Percentiles rank a stretch among this genome's conserved stretches.
Evolutionary conservation across 2,888 invertebrate genomes (phyloP).

Genomic region (Brenthis daphne): DNA sequence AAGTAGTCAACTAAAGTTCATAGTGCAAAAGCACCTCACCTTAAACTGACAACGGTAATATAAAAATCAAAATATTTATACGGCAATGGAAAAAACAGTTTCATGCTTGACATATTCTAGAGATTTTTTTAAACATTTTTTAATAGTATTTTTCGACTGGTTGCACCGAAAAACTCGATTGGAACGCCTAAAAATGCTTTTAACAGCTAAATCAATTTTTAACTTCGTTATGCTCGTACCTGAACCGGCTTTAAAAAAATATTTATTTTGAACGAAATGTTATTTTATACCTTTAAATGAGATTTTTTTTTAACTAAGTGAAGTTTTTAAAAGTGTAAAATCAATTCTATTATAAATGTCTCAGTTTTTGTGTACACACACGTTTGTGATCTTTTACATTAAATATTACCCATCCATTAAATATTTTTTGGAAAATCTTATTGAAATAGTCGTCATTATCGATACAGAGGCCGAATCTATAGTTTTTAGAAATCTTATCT

Average conservation of each 20-base stretch:
- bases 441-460: too few relatives aligned
- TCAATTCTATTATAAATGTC: too few relatives aligned
- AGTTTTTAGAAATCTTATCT: too few relatives aligned
- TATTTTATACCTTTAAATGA: too few relatives aligned
- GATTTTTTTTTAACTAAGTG: too few relatives aligned
- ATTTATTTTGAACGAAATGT: background rate
- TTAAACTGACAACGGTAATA: background rate
- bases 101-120: constrained; percentile 5
- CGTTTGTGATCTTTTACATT: too few relatives aligned
- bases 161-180: constrained; percentile 25
- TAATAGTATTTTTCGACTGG: constrained; percentile 26
- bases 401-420: too few relatives aligned
- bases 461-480: too few relatives aligned
- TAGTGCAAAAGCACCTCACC: background rate
- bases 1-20: too few relatives aligned
- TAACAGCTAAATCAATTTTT: constrained; percentile 34
- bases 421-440: too few relatives aligned
- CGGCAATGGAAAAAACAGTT: constrained; percentile 1
- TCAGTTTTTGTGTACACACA: too few relatives aligned
- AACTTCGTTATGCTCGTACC: constrained; percentile 4
- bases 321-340: too few relatives aligned
- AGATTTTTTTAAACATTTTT: constrained; percentile 20
- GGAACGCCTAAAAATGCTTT: constrained; percentile 28
- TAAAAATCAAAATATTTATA: constrained; percentile 1
- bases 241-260: background rate